phyloP scores from a whole-genome alignment of 2,797 vertebrate species.

The Peromyscus nudipes region DNA sequence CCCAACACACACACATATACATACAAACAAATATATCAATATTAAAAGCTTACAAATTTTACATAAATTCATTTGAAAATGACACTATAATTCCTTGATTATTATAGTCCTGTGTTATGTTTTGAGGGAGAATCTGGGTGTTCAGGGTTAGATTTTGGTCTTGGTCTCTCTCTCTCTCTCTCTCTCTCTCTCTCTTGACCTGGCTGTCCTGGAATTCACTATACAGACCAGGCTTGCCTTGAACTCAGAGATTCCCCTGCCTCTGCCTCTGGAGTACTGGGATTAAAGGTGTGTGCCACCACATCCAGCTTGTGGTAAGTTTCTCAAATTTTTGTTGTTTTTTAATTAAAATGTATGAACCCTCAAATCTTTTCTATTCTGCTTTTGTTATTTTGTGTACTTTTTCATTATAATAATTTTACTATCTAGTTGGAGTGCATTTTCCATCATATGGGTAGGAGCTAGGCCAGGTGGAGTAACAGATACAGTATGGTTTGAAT shows the following conservation, averaged over 20 bases:
- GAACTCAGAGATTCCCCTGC: neutral
- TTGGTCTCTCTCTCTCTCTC: neutral
- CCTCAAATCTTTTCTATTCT: neutral
- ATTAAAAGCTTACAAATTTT: constrained; percentile 43
- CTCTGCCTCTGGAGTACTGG: neutral
- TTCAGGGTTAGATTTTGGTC: neutral
- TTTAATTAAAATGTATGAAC: neutral
- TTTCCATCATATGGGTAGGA: neutral
- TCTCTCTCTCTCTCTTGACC: neutral
- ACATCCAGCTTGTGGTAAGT: neutral
- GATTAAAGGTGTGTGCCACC: neutral
- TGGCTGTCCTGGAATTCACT: neutral
- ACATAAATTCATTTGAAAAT: constrained; percentile 20
- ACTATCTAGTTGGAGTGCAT: neutral
- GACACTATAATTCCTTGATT: neutral
- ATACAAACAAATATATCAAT: neutral
- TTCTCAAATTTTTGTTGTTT: neutral
- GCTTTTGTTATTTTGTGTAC: neutral
- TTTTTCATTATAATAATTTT: neutral
- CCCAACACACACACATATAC: neutral
- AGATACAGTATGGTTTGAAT: neutral
- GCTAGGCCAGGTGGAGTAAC: neutral
- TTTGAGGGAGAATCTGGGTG: neutral
- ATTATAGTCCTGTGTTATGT: neutral
- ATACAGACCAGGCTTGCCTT: neutral